A percentile compares a stretch with the other conserved stretches of the same genome.
These are phyloP conservation scores for Cisticola juncidis DNA, from an alignment of 2,113 vertebrate species.

Conservation along the genomic window DNA sequence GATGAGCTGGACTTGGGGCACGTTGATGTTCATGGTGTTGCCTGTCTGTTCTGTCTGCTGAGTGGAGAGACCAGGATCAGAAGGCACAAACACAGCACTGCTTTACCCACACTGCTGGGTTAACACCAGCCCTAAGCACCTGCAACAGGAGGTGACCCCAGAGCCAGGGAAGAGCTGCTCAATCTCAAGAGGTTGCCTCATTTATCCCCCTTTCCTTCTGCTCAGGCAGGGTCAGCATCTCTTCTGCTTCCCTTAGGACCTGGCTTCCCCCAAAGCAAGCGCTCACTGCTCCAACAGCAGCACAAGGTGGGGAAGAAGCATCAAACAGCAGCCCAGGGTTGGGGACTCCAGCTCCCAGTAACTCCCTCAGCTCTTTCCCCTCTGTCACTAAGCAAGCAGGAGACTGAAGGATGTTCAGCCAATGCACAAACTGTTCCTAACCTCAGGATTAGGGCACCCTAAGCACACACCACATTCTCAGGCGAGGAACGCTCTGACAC, in stretches of 20 bases:
- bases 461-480: background rate
- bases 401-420: background rate
- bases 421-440: background rate
- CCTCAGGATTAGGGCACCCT: background rate
- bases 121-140: background rate
- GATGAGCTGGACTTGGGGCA: conserved; percentile 98
- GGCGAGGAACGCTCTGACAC: fast-evolving
- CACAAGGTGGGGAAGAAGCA: background rate
- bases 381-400: background rate
- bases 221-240: background rate
- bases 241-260: background rate
- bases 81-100: background rate
- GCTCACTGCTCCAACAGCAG: background rate
- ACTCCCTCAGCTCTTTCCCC: background rate
- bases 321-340: background rate
- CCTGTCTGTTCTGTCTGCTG: conserved; percentile 86
- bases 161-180: background rate
- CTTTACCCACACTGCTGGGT: background rate
- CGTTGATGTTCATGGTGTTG: conserved; percentile 87
- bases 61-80: background rate
- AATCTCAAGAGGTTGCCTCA: background rate
- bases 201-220: background rate
- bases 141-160: background rate
- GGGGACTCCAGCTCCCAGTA: background rate
- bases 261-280: background rate